Evolutionary conservation across 1,140 invertebrate genomes (phyloP).

Genomic region (Macrobrachium rosenbergii): DNA sequence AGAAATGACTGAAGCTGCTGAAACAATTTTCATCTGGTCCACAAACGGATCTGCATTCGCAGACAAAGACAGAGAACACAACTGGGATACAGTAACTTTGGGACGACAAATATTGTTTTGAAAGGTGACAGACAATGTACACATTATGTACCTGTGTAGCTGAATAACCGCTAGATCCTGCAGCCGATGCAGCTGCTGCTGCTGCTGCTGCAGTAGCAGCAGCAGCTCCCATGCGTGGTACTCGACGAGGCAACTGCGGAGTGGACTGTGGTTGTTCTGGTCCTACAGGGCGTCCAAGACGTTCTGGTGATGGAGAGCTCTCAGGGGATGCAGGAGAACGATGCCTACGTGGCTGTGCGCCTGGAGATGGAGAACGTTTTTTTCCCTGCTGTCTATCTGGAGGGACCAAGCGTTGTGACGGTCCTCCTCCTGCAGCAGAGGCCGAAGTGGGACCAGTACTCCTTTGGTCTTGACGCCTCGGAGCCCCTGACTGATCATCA

Average conservation of each 20-base stretch:
- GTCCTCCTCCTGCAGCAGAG: neutral
- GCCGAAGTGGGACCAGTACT: neutral
- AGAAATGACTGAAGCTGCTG: no score
- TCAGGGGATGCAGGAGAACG: conserved; percentile 13
- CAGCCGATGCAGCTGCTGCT: conserved; percentile 27
- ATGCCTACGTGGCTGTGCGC: neutral
- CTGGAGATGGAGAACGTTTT: neutral
- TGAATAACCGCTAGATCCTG: neutral
- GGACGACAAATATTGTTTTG: neutral
- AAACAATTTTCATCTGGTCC: no score
- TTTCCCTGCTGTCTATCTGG: no score
- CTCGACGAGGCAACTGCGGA: conserved; percentile 17
- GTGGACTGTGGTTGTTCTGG: neutral
- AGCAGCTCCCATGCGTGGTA: conserved; percentile 51
- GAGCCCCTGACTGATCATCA: neutral
- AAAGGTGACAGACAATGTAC: no score
- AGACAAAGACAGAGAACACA: neutral
- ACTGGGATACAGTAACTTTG: neutral
- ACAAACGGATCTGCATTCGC: neutral
- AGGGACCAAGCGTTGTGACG: no score
- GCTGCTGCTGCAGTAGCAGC: conserved; percentile 42
- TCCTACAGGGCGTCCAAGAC: conserved; percentile 7
- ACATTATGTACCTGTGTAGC: conserved; percentile 26
- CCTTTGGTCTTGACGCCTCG: neutral
- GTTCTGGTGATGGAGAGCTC: conserved; percentile 10